Evolutionary conservation across 1,140 invertebrate genomes (phyloP).

Genomic region (Reticulitermes speratus): DNA sequence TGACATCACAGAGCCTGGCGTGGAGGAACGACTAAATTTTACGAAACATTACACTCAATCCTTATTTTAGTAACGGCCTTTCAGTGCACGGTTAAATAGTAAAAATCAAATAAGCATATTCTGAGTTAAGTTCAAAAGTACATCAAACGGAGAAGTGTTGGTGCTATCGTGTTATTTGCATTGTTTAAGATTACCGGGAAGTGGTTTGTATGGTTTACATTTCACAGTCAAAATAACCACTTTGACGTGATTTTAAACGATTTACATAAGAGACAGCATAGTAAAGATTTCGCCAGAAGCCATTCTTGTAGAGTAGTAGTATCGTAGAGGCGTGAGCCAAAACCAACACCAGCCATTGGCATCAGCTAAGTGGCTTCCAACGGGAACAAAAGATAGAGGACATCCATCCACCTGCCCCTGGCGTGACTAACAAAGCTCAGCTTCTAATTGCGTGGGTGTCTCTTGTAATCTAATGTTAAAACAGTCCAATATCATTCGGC

Average conservation of each 20-base stretch:
- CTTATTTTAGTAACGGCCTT: neutral
- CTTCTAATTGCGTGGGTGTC: neutral
- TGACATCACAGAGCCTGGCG: too few species aligned
- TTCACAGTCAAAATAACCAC: neutral
- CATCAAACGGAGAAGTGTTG: neutral
- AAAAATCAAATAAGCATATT: neutral
- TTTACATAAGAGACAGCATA: neutral
- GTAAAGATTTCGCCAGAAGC: neutral
- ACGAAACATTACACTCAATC: too few species aligned
- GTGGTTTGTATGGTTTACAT: neutral
- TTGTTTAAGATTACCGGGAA: neutral
- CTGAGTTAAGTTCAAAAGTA: neutral
- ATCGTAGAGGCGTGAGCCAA: neutral
- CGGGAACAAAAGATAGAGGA: neutral
- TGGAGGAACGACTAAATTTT: too few species aligned
- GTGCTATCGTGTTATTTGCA: neutral
- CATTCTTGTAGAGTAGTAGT: neutral
- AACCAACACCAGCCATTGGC: neutral
- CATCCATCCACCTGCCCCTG: neutral
- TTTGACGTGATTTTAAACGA: neutral
- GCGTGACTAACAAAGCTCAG: neutral
- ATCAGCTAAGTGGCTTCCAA: neutral
- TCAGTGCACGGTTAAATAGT: neutral
- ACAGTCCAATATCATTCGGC: too few species aligned
- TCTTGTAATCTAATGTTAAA: too few species aligned